phyloP scores from a whole-genome alignment of 2,888 invertebrate genomes.

The Aphelenchoides bicaudatus region DNA sequence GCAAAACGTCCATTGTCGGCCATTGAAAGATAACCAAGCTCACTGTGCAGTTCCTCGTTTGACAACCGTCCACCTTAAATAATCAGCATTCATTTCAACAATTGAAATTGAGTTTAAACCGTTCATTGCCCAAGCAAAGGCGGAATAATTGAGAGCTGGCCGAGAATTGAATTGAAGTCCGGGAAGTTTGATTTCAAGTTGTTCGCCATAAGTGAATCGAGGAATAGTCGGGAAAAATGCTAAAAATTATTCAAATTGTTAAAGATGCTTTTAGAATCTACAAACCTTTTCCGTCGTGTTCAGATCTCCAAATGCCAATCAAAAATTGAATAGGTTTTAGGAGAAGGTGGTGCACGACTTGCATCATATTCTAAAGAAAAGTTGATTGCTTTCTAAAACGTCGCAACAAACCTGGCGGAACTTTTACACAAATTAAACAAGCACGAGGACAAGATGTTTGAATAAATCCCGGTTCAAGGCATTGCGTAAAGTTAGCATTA shows the following conservation, averaged over 20 bases:
- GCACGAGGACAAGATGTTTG: slow-evolving; percentile 41
- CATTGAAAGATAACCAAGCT: slow-evolving; percentile 56
- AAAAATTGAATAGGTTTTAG: slow-evolving; percentile 52
- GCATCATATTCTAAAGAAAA: too few relatives aligned
- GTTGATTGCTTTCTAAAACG: neutral
- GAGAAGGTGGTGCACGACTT: too few relatives aligned
- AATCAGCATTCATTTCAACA: slow-evolving; percentile 1
- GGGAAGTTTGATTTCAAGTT: slow-evolving; percentile 55
- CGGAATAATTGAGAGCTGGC: slow-evolving; percentile 58
- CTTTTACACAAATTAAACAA: slow-evolving; percentile 45
- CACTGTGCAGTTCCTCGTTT: slow-evolving; percentile 58
- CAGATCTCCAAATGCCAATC: slow-evolving; percentile 60
- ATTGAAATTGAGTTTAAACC: too few relatives aligned
- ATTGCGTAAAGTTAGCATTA: slow-evolving; percentile 40
- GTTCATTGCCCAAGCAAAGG: slow-evolving; percentile 59
- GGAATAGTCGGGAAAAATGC: slow-evolving; percentile 45
- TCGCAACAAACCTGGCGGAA: slow-evolving; percentile 34
- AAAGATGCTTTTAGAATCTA: slow-evolving; percentile 2
- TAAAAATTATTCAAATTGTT: neutral
- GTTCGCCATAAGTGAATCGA: slow-evolving; percentile 60
- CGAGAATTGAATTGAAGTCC: slow-evolving; percentile 40
- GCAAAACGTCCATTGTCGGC: slow-evolving; percentile 49
- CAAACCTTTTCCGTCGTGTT: slow-evolving; percentile 55
- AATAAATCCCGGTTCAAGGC: slow-evolving; percentile 46
- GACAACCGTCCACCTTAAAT: too few relatives aligned